phyloP scores from a whole-genome alignment of 2,797 vertebrate genomes.

The Rhincodon typus region DNA sequence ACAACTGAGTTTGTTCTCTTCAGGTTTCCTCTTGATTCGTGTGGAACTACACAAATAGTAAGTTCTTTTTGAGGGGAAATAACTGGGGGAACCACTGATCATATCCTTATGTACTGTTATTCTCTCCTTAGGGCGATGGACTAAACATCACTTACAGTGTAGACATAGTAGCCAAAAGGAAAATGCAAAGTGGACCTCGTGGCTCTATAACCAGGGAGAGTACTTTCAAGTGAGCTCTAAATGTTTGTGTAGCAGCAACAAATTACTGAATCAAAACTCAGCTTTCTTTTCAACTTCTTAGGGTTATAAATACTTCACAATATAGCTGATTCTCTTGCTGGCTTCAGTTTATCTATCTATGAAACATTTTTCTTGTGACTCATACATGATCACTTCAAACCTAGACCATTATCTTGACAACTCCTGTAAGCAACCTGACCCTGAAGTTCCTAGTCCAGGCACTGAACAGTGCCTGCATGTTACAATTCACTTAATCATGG shows the following conservation, averaged over 20 bases:
- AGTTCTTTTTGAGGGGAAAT: constrained; percentile 29
- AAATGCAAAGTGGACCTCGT: constrained; percentile 41
- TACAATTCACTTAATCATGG: too few relatives aligned
- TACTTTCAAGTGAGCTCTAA: constrained; percentile 49
- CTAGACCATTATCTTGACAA: too few relatives aligned
- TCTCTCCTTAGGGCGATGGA: constrained; percentile 42
- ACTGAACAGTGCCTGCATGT: too few relatives aligned
- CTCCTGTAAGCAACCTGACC: too few relatives aligned
- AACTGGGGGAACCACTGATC: background rate
- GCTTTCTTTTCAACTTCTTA: background rate
- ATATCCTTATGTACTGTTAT: background rate
- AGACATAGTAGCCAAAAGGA: constrained; percentile 45
- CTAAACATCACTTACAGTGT: constrained; percentile 48
- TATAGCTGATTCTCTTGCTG: too few relatives aligned
- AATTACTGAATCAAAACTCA: background rate
- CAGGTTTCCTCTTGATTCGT: constrained; percentile 49
- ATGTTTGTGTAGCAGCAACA: background rate
- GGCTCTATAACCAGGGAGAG: constrained; percentile 52
- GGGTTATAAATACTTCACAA: too few relatives aligned
- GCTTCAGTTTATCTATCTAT: too few relatives aligned
- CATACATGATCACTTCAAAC: too few relatives aligned
- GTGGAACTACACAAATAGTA: constrained; percentile 50
- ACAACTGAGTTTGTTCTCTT: constrained; percentile 48
- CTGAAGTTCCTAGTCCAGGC: too few relatives aligned
- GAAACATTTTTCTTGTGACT: too few relatives aligned